Percentiles rank a stretch among this genome's conserved stretches.
Conservation (phyloP, 2,797 vertebrate genomes). For the Tadarida brasiliensis region DNA sequence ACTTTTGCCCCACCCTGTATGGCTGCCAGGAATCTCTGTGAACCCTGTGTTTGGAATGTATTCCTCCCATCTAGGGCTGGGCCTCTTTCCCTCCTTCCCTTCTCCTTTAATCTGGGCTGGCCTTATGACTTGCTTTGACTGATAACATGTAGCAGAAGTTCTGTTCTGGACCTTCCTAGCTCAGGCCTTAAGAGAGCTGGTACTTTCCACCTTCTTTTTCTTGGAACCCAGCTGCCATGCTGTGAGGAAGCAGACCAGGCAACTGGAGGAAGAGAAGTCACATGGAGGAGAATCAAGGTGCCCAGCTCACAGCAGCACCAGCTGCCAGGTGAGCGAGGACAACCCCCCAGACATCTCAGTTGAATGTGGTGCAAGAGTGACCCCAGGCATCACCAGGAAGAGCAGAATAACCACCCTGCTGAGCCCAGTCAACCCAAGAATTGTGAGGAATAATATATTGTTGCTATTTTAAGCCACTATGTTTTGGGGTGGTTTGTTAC, state of each 20-base stretch:
- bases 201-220: not conserved
- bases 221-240: not conserved
- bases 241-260: not conserved
- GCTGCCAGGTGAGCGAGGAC: fast-evolving
- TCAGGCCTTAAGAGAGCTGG: not conserved
- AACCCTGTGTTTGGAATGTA: fast-evolving
- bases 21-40: not conserved
- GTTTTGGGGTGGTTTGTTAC: not conserved
- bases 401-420: not conserved
- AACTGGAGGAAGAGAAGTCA: not conserved
- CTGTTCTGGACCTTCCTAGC: not conserved
- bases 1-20: not conserved
- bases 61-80: not conserved
- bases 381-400: not conserved
- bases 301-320: not conserved
- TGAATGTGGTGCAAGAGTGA: not conserved
- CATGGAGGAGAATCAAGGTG: not conserved
- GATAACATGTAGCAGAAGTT: not conserved
- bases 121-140: not conserved
- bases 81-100: not conserved
- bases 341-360: not conserved
- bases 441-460: not conserved
- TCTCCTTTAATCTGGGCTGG: not conserved
- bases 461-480: not conserved
- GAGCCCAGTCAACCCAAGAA: not conserved